phyloP scores from a whole-genome alignment of 2,888 invertebrate genomes.

The Eudemis profundana region DNA sequence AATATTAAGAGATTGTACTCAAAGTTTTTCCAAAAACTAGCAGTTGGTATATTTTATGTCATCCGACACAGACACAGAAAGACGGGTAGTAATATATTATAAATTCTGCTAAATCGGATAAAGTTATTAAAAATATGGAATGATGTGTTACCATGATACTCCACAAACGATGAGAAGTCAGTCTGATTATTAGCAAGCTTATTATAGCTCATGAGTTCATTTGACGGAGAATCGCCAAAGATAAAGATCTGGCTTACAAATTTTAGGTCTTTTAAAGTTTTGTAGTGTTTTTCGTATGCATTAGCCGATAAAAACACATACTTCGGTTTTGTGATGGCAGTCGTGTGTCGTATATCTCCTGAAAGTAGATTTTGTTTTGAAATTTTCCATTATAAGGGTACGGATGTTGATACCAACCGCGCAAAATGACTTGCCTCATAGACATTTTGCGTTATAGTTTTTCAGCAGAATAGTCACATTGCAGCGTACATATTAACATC shows the following conservation, averaged over 20 bases:
- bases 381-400: too few species aligned
- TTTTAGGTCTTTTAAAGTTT: slow-evolving; percentile 52
- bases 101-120: too few species aligned
- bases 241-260: slow-evolving; percentile 56
- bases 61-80: too few species aligned
- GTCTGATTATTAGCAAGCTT: slow-evolving; percentile 51
- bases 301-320: slow-evolving; percentile 64
- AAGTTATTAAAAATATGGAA: not conserved
- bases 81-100: too few species aligned
- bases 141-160: slow-evolving; percentile 58
- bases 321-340: slow-evolving; percentile 67
- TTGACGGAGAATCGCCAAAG: slow-evolving; percentile 54
- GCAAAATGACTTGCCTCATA: too few species aligned
- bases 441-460: too few species aligned
- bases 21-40: too few species aligned
- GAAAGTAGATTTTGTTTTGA: slow-evolving; percentile 47
- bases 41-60: too few species aligned
- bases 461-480: too few species aligned
- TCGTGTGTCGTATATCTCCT: slow-evolving; percentile 68
- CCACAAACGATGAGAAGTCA: slow-evolving; percentile 54
- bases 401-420: too few species aligned
- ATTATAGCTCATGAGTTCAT: slow-evolving; percentile 53
- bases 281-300: slow-evolving; percentile 56
- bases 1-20: too few species aligned
- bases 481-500: too few species aligned